Base-by-base conservation (phyloP, 2,113 vertebrate genomes). In the Orycteropus afer region DNA sequence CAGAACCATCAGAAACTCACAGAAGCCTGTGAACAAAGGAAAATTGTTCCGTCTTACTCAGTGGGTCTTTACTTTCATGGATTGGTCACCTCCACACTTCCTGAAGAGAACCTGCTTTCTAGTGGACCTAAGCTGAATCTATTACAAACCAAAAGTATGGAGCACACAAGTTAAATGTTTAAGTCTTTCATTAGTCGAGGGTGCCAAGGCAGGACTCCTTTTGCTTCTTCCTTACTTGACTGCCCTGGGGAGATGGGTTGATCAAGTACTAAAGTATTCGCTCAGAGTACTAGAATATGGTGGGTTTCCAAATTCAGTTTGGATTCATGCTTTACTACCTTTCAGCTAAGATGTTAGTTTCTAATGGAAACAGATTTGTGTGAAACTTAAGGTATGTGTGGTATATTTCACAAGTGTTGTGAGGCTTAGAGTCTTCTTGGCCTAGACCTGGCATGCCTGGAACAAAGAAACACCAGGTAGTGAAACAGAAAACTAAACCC, bases 101-200 rank as follows among this genome's bases (percentile, higher is more conserved):
- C 65, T 86, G 85, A n/a, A 89, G 84, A 89, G 34, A 86, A 51
- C 53, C 78, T 92, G 23, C 51, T 86, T 92, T 61, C 53, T 92
- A 25, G 22, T 78, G 79, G 29, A 51, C 51, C 86, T 89, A n/a
- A 77, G 29, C 61, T 73, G 74, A 93, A 34, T 71, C 6, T 40
- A 1, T 34, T 82, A 63, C 0, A 59, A 61, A 79, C 17, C 76
- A 53, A 91, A 77, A 69, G 32, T 42, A 51, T 23, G 17, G 86
- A 79, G 53, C 49, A 37, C 7, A 34, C 77, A 89, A 71, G 14
- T 82, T 94, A 73, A 87, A 81, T 40, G 65, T n/a, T n/a, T n/a
- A 93, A 59, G 29, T 91, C 63, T 86, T 93, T 73, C 40, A 25
- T 86, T 94, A 57, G 37, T 80, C 93, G 47, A 93, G 29, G 12